A percentile compares a stretch with the other conserved stretches of the same genome.
These are phyloP conservation scores for Gadus chalcogrammus DNA, from an alignment of 2,113 vertebrate species.

Conservation along the genomic window DNA sequence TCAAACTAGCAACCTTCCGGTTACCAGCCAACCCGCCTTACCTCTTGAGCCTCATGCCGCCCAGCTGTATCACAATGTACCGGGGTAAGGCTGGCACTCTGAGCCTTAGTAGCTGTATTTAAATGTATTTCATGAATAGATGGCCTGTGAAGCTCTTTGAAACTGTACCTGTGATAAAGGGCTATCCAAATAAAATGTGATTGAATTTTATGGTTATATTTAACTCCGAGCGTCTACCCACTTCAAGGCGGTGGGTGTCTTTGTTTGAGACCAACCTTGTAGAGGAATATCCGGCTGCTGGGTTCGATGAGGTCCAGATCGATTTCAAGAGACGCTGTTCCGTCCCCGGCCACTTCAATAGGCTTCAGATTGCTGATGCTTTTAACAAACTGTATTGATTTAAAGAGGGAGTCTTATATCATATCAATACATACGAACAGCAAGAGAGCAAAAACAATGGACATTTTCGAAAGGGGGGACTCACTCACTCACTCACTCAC, in stretches of 20 bases:
- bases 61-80: not conserved
- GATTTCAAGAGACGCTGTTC: constrained; percentile 74
- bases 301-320: constrained; percentile 79
- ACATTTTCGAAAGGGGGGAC: not conserved
- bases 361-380: constrained; percentile 69
- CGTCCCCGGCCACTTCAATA: constrained; percentile 67
- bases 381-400: constrained; percentile 71
- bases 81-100: too few species aligned
- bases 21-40: too few species aligned
- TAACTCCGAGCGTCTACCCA: too few species aligned
- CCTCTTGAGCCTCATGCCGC: too few species aligned
- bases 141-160: too few species aligned
- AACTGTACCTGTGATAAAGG: too few species aligned
- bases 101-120: not conserved
- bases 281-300: constrained; percentile 77
- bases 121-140: too few species aligned
- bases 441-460: not conserved
- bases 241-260: too few species aligned
- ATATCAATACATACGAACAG: not conserved
- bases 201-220: too few species aligned
- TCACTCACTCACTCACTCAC: not conserved
- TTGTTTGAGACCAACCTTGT: constrained; percentile 73
- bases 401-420: constrained; percentile 7
- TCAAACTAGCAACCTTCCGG: too few species aligned
- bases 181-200: too few species aligned